Base-by-base conservation (phyloP, 2,888 invertebrate species). In the Acleris cristana region DNA sequence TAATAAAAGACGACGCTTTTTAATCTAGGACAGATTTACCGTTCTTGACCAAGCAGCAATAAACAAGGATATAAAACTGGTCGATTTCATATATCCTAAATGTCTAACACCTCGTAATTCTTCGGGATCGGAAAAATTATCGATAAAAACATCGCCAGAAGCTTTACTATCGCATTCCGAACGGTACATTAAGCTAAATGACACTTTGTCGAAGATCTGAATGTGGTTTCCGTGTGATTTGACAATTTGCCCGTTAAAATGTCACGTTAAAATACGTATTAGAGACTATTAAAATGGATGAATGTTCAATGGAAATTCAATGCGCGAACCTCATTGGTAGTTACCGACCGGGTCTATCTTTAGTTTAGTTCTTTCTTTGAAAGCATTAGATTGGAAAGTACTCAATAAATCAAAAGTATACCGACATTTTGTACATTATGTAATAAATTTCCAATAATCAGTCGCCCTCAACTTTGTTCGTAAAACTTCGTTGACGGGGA, bases 201-300 rank as follows among this genome's bases (percentile, higher is more conserved):
- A 58, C 54, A 26, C 57, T 58, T 61, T 52, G 52, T 21, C 60
- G 57, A 48, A 62, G 58, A 63, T 66, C 66, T 66, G 52, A 63
- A 67, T 67, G 67, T 67, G 67, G 63, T 67, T 67, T 67, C 54
- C 67, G 44, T 21, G 54, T 67, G 49, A 63, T 67, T 58, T 63
- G 53, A 58, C 63, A 63, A 63, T 58, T 40, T 54, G 16, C 8
- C 48, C 58, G 26, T 67, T 63, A 58, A 58, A 53, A 34, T 40
- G 40, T 55, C 14, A 44, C n/a, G 30, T 40, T 23, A 21, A 48
- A 52, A 14, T 16, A 40, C 40, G 14, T 14, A 14, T 14, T 40
- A 4, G 40, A 40, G 12, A 40, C 34, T 2, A 34, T 34, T 34
- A 34, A 53, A 45, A 18, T 2, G 44, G 45, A 21, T 23, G 59